Percentiles rank a stretch among this genome's conserved stretches.
Conservation (phyloP, 2,888 invertebrate genomes). For the Oithona nana region DNA sequence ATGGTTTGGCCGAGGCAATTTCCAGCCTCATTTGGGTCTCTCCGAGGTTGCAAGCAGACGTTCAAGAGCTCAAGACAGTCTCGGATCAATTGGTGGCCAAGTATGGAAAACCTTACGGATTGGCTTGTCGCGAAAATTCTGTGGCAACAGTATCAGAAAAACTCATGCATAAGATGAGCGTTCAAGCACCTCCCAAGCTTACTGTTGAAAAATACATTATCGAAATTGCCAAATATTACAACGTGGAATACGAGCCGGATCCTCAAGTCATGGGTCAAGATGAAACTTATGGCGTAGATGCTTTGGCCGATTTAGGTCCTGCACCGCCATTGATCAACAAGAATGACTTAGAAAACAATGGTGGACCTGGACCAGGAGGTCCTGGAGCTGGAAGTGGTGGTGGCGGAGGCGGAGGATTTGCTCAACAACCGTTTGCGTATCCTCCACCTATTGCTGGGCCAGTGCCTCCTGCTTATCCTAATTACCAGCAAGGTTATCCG, state of each 20-base stretch:
- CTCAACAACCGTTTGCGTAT: slow-evolving; percentile 26
- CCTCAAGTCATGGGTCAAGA: slow-evolving; percentile 32
- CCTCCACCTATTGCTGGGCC: neutral
- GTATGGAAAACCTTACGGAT: slow-evolving; percentile 82
- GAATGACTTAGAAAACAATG: slow-evolving; percentile 34
- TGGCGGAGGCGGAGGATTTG: slow-evolving; percentile 22
- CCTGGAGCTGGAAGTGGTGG: slow-evolving; percentile 20
- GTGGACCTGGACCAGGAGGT: slow-evolving; percentile 25
- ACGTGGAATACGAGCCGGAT: slow-evolving; percentile 86
- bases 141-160: slow-evolving; percentile 71
- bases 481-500: neutral
- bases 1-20: slow-evolving; percentile 84
- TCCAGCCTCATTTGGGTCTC: slow-evolving; percentile 94
- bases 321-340: slow-evolving; percentile 17
- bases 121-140: slow-evolving; percentile 63
- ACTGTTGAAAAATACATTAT: slow-evolving; percentile 83
- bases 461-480: neutral
- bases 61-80: slow-evolving; percentile 54
- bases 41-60: slow-evolving; percentile 40
- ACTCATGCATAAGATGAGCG: slow-evolving; percentile 73
- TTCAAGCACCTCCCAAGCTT: slow-evolving; percentile 84
- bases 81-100: slow-evolving; percentile 71
- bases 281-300: slow-evolving; percentile 3
- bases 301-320: slow-evolving; percentile 35
- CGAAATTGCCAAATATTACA: slow-evolving; percentile 88